Evolutionary conservation across 2,888 invertebrate species (phyloP), one percentile per base, ranked within the genome.

Genomic region (Tipula confusa): DNA sequence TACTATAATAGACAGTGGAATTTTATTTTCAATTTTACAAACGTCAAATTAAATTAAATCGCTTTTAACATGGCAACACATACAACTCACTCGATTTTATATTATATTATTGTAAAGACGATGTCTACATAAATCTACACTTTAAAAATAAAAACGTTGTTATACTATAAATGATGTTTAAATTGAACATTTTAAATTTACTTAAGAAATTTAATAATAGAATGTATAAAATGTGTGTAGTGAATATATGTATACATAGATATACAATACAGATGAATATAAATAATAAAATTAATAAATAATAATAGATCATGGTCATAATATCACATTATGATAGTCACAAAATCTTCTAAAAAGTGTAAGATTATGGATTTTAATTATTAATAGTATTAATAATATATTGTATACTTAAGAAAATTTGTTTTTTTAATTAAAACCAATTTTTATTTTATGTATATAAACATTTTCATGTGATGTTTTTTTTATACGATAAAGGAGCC

Each of bases 141-240:
- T 64, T 64, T 24, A 64, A 64, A 64, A 64, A 33, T 33, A 11
- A 64, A 64, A 64, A 43, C 15, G 64, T 64, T 64, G 64, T 64
- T 43, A 43, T n/a, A 43, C 43, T 43, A 64, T 64, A 64, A 64
- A 64, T 9, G 64, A 64, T 24, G 64, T 24, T 64, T 64, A 64
- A 64, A 64, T 64, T 64, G 64, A 64, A 64, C 24, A 64, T 64
- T 64, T 64, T 64, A 64, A 64, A 64, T 64, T 64, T 64, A 64
- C 64, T 64, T 64, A 64, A 64, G 24, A 64, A 64, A 64, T 15
- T 6, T 43, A 43, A 18, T 64, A 64, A 64, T 64, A 64, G 43
- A 43, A 43, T 43, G 15, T 15, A 24, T 15, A 64, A 64, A 64
- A 1, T 24, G 24, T 9, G 1, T 64, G 64, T 64, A 18, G 64